phyloP scores from a whole-genome alignment of 2,888 invertebrate species.

The Tipula vernalis region DNA sequence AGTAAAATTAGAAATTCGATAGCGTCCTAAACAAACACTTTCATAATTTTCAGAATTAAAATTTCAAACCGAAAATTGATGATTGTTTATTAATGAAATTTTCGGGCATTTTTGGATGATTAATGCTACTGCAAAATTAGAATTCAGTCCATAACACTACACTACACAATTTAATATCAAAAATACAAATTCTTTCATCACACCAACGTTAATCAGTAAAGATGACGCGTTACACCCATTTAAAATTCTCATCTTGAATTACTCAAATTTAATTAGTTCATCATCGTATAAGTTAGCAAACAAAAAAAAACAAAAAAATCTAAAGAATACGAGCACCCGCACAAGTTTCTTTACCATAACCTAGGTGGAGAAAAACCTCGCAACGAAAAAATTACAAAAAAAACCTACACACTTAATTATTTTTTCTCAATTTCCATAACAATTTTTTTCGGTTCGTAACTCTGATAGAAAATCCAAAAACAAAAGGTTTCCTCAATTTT shows the following conservation, averaged over 20 bases:
- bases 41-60: no score
- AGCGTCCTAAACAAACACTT: no score
- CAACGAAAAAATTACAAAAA: background rate
- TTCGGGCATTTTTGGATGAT: no score
- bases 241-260: background rate
- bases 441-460: background rate
- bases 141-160: background rate
- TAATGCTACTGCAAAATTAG: no score
- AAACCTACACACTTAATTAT: background rate
- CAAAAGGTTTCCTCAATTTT: background rate
- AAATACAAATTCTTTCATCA: background rate
- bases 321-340: background rate
- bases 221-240: background rate
- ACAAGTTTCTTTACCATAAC: background rate
- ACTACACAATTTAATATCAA: background rate
- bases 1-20: no score
- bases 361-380: background rate
- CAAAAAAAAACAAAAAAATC: background rate
- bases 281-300: background rate
- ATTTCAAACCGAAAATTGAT: no score
- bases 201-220: background rate
- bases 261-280: background rate
- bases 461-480: background rate
- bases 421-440: background rate
- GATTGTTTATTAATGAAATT: no score